A percentile compares a stretch with the other conserved stretches of the same genome.
phyloP scores from a whole-genome alignment of 2,797 vertebrate genomes.

The Eremophila alpestris region DNA sequence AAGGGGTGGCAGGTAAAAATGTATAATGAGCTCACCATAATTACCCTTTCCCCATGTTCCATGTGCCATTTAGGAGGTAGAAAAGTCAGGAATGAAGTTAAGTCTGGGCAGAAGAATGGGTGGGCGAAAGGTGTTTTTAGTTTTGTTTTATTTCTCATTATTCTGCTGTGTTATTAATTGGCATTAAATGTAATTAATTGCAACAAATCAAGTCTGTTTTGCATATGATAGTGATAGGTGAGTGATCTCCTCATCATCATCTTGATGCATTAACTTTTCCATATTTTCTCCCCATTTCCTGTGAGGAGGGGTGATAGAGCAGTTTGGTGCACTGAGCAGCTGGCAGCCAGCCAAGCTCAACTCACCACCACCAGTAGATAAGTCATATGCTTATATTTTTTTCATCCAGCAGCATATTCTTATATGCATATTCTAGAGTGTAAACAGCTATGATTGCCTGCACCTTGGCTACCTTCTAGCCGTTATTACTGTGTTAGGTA shows the following conservation, averaged over 20 bases:
- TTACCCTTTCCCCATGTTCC: background rate
- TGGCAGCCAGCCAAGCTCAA: background rate
- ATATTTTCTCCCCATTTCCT: background rate
- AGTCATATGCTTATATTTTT: background rate
- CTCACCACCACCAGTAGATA: background rate
- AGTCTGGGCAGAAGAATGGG: background rate
- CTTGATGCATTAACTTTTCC: background rate
- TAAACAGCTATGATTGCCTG: background rate
- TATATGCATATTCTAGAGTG: background rate
- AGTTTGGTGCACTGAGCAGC: background rate
- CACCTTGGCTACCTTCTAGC: background rate
- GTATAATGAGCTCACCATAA: background rate
- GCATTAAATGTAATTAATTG: background rate
- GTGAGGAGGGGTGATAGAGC: background rate
- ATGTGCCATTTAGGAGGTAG: background rate
- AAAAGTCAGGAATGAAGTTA: background rate
- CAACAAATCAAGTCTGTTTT: background rate
- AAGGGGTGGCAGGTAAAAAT: background rate
- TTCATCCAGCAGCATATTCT: background rate
- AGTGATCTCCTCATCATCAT: background rate
- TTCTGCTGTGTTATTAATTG: background rate
- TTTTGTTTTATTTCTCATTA: background rate
- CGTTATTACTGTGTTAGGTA: background rate
- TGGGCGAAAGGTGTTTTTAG: background rate
- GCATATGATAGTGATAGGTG: background rate